Percentiles rank a stretch among this genome's conserved stretches.
Conservation (phyloP, 2,113 vertebrate species). For the Microtus montanus region DNA sequence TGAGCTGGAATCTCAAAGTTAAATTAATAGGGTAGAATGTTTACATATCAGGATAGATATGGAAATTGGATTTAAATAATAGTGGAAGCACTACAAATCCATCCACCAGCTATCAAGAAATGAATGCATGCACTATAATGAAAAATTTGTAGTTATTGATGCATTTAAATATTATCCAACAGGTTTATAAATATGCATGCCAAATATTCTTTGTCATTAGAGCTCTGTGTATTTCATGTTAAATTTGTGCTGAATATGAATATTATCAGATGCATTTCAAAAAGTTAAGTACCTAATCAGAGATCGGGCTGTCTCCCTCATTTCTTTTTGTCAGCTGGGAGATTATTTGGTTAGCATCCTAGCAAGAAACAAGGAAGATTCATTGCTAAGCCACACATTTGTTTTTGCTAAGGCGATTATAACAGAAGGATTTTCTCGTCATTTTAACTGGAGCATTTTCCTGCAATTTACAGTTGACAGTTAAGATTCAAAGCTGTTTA, state of each 20-base stretch:
- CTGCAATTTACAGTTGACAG: neutral
- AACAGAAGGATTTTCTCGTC: constrained; percentile 26
- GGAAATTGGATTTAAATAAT: constrained; percentile 69
- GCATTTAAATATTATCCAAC: constrained; percentile 49
- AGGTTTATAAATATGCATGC: constrained; percentile 54
- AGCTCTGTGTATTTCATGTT: constrained; percentile 15
- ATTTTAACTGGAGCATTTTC: neutral
- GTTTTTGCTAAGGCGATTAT: constrained; percentile 40
- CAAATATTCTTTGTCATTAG: neutral
- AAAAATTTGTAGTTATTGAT: constrained; percentile 50
- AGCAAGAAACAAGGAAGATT: constrained; percentile 35
- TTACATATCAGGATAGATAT: constrained; percentile 67
- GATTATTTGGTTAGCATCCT: constrained; percentile 49
- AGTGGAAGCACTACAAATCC: constrained; percentile 33
- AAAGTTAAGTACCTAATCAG: constrained; percentile 45
- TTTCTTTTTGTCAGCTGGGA: constrained; percentile 45
- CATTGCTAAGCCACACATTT: constrained; percentile 29
- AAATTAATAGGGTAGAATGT: constrained; percentile 73
- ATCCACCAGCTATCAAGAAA: constrained; percentile 35
- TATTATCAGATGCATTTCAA: constrained; percentile 10
- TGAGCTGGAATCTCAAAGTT: constrained; percentile 59
- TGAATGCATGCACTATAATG: constrained; percentile 11
- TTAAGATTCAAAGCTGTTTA: constrained; percentile 24
- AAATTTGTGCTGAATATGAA: constrained; percentile 48
- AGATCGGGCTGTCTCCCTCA: constrained; percentile 32